Conservation (phyloP, 2,888 invertebrate species). For the Dryomyza anilis region DNA sequence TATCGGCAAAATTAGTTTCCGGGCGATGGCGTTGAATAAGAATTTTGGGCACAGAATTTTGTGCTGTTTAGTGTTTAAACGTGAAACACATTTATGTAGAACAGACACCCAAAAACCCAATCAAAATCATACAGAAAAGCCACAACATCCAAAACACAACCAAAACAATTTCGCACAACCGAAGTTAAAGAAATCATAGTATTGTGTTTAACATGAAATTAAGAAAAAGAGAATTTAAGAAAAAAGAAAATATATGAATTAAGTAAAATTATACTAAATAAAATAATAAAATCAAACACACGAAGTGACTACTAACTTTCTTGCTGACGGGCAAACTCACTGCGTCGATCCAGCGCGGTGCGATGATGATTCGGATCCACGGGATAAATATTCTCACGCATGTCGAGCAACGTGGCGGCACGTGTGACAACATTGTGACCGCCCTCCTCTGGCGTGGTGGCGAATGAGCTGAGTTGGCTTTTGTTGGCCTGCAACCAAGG, state of each 20-base stretch:
- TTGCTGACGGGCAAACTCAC: constrained; percentile 56
- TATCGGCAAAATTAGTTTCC: constrained; percentile 70
- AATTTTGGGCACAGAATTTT: constrained; percentile 60
- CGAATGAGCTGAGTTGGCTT: constrained; percentile 49
- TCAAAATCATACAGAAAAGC: no score
- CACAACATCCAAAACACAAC: constrained; percentile 24
- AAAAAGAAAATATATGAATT: constrained; percentile 25
- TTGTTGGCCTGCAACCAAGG: constrained; percentile 59
- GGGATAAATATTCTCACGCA: constrained; percentile 59
- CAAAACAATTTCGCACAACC: constrained; percentile 10
- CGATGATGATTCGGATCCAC: constrained; percentile 56
- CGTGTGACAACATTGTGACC: constrained; percentile 31
- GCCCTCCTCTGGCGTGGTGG: constrained; percentile 57
- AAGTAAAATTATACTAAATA: constrained; percentile 20
- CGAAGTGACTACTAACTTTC: constrained; percentile 51
- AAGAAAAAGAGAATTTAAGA: constrained; percentile 29
- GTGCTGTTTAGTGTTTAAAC: constrained; percentile 41
- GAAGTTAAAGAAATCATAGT: not conserved
- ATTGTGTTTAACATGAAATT: constrained; percentile 12
- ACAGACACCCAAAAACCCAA: no score
- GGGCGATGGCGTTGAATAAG: constrained; percentile 64
- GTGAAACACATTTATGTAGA: no score
- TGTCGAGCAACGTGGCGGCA: no score
- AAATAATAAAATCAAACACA: not conserved
- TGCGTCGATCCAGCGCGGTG: constrained; percentile 55